Percentiles rank a stretch among this genome's conserved stretches.
phyloP scores from a whole-genome alignment of 1,140 invertebrate genomes.

The Probaryconus sp. region DNA sequence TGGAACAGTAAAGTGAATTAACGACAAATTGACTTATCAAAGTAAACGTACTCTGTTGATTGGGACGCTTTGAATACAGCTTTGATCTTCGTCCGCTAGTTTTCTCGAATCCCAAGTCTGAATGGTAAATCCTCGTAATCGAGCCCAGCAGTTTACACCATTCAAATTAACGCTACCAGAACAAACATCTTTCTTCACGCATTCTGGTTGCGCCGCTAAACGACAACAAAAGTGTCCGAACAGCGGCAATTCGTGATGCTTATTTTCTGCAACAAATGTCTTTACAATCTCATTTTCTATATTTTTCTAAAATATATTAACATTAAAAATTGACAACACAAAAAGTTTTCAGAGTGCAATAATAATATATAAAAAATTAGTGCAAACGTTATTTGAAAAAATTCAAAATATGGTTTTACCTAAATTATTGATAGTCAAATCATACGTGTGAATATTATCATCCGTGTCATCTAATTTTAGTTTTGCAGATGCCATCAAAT shows the following conservation, averaged over 20 bases:
- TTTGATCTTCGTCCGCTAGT: constrained; percentile 71
- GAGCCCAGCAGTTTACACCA: constrained; percentile 71
- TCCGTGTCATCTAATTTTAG: constrained; percentile 81
- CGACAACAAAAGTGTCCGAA: constrained; percentile 88
- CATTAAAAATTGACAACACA: no score
- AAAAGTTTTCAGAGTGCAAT: no score
- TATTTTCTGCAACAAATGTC: constrained; percentile 74
- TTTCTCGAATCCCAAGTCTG: constrained; percentile 76
- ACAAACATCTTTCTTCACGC: constrained; percentile 79
- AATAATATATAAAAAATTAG: not conserved
- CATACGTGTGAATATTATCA: constrained; percentile 79
- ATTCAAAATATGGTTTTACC: constrained; percentile 64
- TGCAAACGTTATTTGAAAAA: not conserved
- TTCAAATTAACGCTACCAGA: constrained; percentile 79
- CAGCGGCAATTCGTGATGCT: constrained; percentile 81
- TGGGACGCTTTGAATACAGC: constrained; percentile 64
- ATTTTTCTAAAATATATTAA: constrained; percentile 5
- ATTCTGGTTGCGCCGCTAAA: constrained; percentile 83
- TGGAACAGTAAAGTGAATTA: not conserved
- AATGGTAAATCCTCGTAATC: constrained; percentile 68
- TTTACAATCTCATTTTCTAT: not conserved
- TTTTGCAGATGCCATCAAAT: constrained; percentile 83
- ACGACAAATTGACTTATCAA: no score
- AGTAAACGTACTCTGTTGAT: constrained; percentile 70
- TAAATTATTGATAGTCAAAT: constrained; percentile 77